Evolutionary conservation across 2,888 invertebrate species (phyloP), one percentile per base, ranked within the genome.

Genomic region (Pammene aurita): DNA sequence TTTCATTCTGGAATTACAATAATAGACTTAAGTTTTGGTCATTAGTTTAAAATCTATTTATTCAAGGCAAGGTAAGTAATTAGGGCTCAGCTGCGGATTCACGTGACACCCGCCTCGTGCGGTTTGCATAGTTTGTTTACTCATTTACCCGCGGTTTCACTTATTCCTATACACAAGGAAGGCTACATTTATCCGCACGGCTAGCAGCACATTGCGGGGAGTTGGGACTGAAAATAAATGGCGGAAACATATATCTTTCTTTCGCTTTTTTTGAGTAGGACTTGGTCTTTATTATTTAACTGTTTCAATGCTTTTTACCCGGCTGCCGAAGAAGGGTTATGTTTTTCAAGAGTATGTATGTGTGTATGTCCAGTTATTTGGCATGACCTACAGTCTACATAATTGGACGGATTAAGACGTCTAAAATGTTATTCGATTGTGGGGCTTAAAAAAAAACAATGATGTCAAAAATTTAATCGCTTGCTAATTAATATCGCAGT

Each of bases 101-200:
- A 14, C 34, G 67, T 56, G 60, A 50, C 62, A 35, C 63, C 48
- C 62, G 54, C 44, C 42, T 16, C 52, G 52, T 58, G 68, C 63
- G 63, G 63, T 58, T 54, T n/a, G 35, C 63, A 38, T 68, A 64
- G 63, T 58, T 68, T 68, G 63, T 68, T 68, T 58, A 54, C 57
- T 57, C 68, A 68, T 68, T 65, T 68, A 52, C 63, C 34, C 26
- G 68, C 63, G 68, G 63, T 62, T 57, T 13, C 16, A 58, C 57
- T 57, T 64, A 44, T 58, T 68, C 42, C 57, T 18, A 64, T 52
- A 62, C 16, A 44, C 44, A 26, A 26, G 52, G 35, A 50, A 44
- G 63, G 57, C 52, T 26, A 58, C 56, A 52, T 63, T 56, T 63
- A 56, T 50, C 14, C 42, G 2, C 41, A 18, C 44, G 26, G 1